Evolutionary conservation across 1,140 invertebrate genomes (phyloP).

Genomic region (Heliconius himera): DNA sequence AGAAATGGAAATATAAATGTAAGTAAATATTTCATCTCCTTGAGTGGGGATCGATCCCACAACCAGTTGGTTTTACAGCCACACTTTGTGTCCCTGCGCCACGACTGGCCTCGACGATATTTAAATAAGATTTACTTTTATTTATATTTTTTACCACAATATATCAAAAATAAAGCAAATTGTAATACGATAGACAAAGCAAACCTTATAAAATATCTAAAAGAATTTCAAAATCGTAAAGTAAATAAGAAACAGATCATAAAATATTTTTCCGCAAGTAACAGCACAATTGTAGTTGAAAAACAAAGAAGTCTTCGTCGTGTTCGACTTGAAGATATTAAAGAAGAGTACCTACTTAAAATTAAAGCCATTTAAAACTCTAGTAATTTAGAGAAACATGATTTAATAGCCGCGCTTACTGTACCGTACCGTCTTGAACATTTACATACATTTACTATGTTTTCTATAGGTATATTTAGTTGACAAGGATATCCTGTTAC

Average conservation of each 20-base stretch:
- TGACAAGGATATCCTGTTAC: neutral
- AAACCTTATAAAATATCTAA: neutral
- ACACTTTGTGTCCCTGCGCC: too few relatives aligned
- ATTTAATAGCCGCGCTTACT: constrained; percentile 50
- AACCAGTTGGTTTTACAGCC: too few relatives aligned
- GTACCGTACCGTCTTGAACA: constrained; percentile 49
- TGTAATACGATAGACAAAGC: neutral
- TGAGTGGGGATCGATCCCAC: too few relatives aligned
- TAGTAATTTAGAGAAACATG: constrained; percentile 42
- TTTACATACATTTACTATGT: constrained; percentile 57
- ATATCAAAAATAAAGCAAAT: too few relatives aligned
- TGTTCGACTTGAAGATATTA: too few relatives aligned
- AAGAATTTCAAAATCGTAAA: neutral
- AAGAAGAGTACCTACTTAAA: neutral
- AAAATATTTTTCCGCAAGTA: neutral
- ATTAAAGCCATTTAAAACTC: neutral
- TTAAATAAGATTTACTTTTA: too few relatives aligned
- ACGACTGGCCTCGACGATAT: too few relatives aligned
- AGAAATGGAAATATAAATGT: too few relatives aligned
- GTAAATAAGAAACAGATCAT: neutral
- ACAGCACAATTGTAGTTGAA: neutral
- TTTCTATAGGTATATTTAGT: neutral
- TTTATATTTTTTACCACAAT: too few relatives aligned
- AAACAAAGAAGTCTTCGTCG: too few relatives aligned
- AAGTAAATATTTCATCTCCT: too few relatives aligned